These are phyloP conservation scores for Craterocephalus amniculus DNA, from an alignment of 2,797 vertebrate species.

Conservation along the genomic window DNA sequence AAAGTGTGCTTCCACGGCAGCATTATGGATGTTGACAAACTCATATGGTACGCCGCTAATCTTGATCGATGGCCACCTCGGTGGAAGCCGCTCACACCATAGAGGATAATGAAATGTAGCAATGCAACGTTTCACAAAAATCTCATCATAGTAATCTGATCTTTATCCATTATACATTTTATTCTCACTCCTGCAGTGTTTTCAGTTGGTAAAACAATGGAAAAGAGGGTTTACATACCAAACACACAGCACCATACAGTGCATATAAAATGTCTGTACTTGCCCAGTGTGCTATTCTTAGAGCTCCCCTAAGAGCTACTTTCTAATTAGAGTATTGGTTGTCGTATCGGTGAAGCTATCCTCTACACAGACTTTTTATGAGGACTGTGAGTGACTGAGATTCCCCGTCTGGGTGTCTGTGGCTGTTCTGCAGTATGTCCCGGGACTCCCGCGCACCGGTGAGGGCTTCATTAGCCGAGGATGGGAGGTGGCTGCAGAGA, in stretches of 20 bases:
- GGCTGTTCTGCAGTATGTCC: slow-evolving; percentile 69
- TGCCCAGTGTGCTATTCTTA: slow-evolving; percentile 66
- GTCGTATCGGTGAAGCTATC: slow-evolving; percentile 49
- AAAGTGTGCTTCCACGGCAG: slow-evolving; percentile 43
- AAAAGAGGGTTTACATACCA: slow-evolving; percentile 48
- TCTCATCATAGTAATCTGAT: slow-evolving; percentile 51
- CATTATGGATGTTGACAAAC: slow-evolving; percentile 68
- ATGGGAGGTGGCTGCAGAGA: slow-evolving; percentile 80
- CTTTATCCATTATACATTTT: slow-evolving; percentile 51
- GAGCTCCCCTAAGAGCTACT: slow-evolving; percentile 67
- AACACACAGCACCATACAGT: slow-evolving; percentile 38
- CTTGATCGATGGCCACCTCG: slow-evolving; percentile 66
- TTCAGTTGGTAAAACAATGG: slow-evolving; percentile 35
- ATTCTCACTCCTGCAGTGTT: slow-evolving; percentile 35
- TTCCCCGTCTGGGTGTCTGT: slow-evolving; percentile 59
- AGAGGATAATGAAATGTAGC: slow-evolving; percentile 60
- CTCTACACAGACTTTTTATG: slow-evolving; percentile 47
- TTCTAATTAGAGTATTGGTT: slow-evolving; percentile 70
- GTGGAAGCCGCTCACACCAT: slow-evolving; percentile 47
- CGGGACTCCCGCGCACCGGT: slow-evolving; percentile 76
- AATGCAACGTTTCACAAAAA: slow-evolving; percentile 62
- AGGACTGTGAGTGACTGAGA: slow-evolving; percentile 58
- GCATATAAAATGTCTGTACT: slow-evolving; percentile 55
- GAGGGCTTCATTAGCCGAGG: slow-evolving; percentile 86
- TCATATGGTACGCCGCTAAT: slow-evolving; percentile 66